These are phyloP conservation scores for Eucera pruinosa DNA, from an alignment of 2,888 invertebrate species.

Conservation along the genomic window DNA sequence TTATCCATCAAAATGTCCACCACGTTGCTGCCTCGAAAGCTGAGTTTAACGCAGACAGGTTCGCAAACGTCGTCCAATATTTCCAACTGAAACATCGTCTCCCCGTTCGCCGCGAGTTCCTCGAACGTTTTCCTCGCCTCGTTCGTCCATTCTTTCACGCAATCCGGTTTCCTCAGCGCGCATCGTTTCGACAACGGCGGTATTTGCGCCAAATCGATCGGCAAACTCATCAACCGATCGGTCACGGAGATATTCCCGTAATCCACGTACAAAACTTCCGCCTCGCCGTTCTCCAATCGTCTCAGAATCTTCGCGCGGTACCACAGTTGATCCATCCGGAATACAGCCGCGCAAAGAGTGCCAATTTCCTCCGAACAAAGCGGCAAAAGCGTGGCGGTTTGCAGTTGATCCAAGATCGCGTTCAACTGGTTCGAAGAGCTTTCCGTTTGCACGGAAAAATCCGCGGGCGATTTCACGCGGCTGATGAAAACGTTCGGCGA, in stretches of 20 bases:
- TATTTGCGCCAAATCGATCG: slow-evolving; percentile 88
- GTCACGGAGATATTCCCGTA: slow-evolving; percentile 88
- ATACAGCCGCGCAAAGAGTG: slow-evolving; percentile 88
- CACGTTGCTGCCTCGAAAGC: slow-evolving; percentile 87
- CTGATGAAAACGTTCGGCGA: slow-evolving; percentile 72
- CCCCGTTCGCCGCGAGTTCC: slow-evolving; percentile 89
- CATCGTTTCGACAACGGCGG: slow-evolving; percentile 88
- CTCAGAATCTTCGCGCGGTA: slow-evolving; percentile 88
- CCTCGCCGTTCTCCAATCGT: slow-evolving; percentile 86
- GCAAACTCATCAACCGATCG: slow-evolving; percentile 86
- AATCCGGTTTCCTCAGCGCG: slow-evolving; percentile 86
- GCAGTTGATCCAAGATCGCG: slow-evolving; percentile 87
- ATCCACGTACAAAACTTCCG: slow-evolving; percentile 89
- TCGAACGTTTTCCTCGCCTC: slow-evolving; percentile 88
- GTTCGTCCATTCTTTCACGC: slow-evolving; percentile 87
- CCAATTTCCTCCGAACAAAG: slow-evolving; percentile 85
- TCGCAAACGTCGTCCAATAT: slow-evolving; percentile 89
- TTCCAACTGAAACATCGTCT: slow-evolving; percentile 89
- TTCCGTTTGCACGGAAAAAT: slow-evolving; percentile 82
- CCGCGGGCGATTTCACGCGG: slow-evolving; percentile 74
- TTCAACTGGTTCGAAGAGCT: slow-evolving; percentile 86
- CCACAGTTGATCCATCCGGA: slow-evolving; percentile 88
- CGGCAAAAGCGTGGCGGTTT: slow-evolving; percentile 86
- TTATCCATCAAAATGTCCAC: slow-evolving; percentile 87
- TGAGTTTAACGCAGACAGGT: slow-evolving; percentile 88